Evolutionary conservation across 1,140 invertebrate genomes (phyloP).

Genomic region (Neodiprion fabricii): DNA sequence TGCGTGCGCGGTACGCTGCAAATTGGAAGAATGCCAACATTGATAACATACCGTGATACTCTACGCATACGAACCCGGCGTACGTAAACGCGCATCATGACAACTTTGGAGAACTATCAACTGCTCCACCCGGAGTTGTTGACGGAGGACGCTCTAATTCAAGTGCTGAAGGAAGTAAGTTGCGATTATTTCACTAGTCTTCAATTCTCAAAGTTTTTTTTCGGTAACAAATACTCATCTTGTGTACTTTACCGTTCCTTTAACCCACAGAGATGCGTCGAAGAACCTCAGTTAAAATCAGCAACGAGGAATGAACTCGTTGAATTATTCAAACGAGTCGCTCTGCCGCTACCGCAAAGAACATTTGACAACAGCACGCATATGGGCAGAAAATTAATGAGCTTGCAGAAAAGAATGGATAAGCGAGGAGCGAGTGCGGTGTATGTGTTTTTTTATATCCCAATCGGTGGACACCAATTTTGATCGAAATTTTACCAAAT

Average conservation of each 20-base stretch:
- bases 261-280: conserved; percentile 44
- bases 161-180: conserved; percentile 44
- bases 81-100: neutral
- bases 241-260: conserved; percentile 15
- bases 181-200: too few relatives aligned
- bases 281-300: conserved; percentile 28
- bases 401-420: conserved; percentile 22
- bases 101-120: conserved; percentile 18
- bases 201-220: conserved; percentile 8
- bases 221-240: neutral
- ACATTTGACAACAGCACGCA: conserved; percentile 20
- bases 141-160: conserved; percentile 37
- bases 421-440: conserved; percentile 13
- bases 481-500: neutral
- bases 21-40: too few relatives aligned
- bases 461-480: conserved; percentile 6
- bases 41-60: too few relatives aligned
- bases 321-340: conserved; percentile 43
- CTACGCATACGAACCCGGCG: too few relatives aligned
- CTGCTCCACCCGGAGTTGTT: conserved; percentile 40
- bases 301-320: conserved; percentile 39
- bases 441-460: conserved; percentile 22
- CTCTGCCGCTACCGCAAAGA: conserved; percentile 44
- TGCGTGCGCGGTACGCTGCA: too few relatives aligned
- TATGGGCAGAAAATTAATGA: conserved; percentile 30